Percentiles rank a stretch among this genome's conserved stretches.
Conservation (phyloP, 2,888 invertebrate species). For the Cecidostiba fungosa region DNA sequence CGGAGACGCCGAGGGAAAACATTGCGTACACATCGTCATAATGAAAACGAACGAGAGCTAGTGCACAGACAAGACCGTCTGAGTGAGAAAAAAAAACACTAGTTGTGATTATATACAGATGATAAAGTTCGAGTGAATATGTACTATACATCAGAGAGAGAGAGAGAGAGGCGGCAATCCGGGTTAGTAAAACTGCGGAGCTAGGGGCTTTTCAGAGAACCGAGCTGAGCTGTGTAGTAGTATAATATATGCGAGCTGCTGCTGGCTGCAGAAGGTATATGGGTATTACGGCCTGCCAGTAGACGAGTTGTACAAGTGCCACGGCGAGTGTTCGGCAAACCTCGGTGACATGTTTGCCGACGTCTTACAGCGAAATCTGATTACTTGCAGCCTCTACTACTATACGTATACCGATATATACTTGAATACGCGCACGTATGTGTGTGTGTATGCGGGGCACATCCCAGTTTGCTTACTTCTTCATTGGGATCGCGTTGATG, state of each 20-base stretch:
- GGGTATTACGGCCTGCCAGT: not conserved
- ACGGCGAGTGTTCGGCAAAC: constrained; percentile 69
- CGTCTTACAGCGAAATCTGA: constrained; percentile 74
- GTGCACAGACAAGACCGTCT: too few relatives aligned
- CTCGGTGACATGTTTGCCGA: constrained; percentile 69
- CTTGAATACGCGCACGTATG: not conserved
- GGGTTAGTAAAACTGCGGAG: not conserved
- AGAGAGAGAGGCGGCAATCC: not conserved
- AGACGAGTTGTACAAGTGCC: constrained; percentile 2
- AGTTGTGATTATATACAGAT: too few relatives aligned
- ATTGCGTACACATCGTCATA: constrained; percentile 18
- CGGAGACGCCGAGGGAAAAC: constrained; percentile 15
- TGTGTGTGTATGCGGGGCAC: not conserved
- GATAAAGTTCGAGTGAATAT: too few relatives aligned
- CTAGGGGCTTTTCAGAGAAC: not conserved
- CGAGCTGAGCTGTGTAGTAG: too few relatives aligned
- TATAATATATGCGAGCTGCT: not conserved
- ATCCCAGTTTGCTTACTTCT: constrained; percentile 49
- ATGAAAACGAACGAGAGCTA: constrained; percentile 21
- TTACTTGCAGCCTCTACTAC: constrained; percentile 66
- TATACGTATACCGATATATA: not conserved
- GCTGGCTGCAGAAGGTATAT: not conserved
- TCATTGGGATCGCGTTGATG: constrained; percentile 10
- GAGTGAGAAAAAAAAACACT: too few relatives aligned
- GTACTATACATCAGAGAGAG: too few relatives aligned